Evolutionary conservation across 2,888 invertebrate genomes (phyloP).

Genomic region (Zaprionus lineosus): DNA sequence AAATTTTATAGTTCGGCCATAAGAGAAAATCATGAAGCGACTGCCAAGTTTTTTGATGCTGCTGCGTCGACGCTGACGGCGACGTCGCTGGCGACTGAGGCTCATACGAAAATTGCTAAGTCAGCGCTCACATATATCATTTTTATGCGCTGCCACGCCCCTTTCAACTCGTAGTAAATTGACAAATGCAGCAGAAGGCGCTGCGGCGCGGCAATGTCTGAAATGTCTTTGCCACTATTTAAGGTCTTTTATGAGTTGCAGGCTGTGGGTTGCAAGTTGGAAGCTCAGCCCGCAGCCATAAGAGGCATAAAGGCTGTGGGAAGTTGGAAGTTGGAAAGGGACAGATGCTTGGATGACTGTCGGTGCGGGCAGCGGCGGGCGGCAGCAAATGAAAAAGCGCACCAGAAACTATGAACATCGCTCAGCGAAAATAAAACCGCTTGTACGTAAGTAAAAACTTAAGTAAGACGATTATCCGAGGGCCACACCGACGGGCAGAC

Average conservation of each 20-base stretch:
- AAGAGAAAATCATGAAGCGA: conserved; percentile 64
- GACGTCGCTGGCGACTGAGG: conserved; percentile 15
- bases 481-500: neutral
- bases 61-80: conserved; percentile 15
- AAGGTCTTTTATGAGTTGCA: conserved; percentile 63
- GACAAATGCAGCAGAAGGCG: conserved; percentile 67
- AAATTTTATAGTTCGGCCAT: conserved; percentile 63
- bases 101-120: conserved; percentile 76
- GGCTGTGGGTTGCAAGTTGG: conserved; percentile 39
- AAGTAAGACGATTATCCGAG: conserved; percentile 3
- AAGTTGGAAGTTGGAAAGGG: neutral
- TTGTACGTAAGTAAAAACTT: conserved; percentile 67
- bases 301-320: neutral
- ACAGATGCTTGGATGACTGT: neutral
- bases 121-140: conserved; percentile 76
- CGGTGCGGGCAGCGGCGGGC: conserved; percentile 6
- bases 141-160: conserved; percentile 73
- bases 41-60: conserved; percentile 3
- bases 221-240: conserved; percentile 78
- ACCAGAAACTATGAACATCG: conserved; percentile 70
- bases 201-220: conserved; percentile 58
- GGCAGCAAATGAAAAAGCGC: conserved; percentile 66
- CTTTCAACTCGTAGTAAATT: conserved; percentile 75
- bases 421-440: conserved; percentile 68
- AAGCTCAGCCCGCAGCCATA: conserved; percentile 34